A percentile compares a stretch with the other conserved stretches of the same genome.
These are phyloP conservation scores for Pelusios castaneus DNA, from an alignment of 2,113 vertebrate genomes.

Conservation along the genomic window DNA sequence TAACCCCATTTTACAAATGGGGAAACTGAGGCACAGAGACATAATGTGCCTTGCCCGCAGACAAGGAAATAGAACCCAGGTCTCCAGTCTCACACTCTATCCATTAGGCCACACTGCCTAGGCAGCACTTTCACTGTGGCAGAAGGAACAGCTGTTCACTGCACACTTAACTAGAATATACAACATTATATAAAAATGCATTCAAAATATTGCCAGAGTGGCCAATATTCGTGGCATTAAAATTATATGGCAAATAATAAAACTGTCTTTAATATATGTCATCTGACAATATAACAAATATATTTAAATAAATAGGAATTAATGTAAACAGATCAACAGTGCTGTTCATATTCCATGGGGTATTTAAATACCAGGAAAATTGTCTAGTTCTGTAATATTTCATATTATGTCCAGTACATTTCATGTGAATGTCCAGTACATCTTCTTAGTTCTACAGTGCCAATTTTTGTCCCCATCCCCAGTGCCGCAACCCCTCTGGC, in stretches of 20 bases:
- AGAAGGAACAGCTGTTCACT: neutral
- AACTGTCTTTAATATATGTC: neutral
- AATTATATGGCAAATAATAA: neutral
- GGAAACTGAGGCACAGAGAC: neutral
- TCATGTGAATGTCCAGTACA: rapidly evolving
- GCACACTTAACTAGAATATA: neutral
- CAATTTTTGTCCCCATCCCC: neutral
- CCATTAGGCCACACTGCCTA: neutral
- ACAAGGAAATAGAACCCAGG: neutral
- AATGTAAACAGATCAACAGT: neutral
- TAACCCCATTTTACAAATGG: neutral
- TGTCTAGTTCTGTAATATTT: neutral
- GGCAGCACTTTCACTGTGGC: neutral
- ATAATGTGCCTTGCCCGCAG: neutral
- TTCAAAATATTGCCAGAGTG: neutral
- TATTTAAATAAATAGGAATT: neutral
- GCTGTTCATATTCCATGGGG: neutral
- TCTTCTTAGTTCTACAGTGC: neutral
- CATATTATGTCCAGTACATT: neutral
- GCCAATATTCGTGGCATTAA: neutral
- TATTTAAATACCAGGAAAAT: neutral
- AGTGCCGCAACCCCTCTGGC: neutral
- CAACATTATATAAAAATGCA: rapidly evolving
- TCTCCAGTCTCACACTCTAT: neutral
- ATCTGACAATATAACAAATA: neutral